Evolutionary conservation across 2,888 invertebrate species (phyloP).

Genomic region (Tipula lateralis): DNA sequence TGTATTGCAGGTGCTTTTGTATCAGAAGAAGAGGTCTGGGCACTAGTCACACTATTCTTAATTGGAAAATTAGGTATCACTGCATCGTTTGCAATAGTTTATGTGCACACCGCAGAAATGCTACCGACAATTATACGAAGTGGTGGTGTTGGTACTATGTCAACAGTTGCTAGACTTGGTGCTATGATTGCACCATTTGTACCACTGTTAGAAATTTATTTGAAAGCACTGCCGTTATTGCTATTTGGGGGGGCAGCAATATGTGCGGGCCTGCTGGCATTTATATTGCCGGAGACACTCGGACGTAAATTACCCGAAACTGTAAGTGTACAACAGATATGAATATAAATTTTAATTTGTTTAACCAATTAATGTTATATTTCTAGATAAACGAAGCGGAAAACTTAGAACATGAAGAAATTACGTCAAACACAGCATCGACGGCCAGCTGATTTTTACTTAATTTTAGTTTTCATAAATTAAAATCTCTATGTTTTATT

Average conservation of each 20-base stretch:
- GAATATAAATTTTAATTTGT: neutral
- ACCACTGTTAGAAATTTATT: slow-evolving; percentile 53
- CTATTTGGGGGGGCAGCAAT: slow-evolving; percentile 54
- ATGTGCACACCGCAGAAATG: slow-evolving; percentile 54
- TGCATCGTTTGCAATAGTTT: slow-evolving; percentile 58
- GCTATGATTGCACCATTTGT: slow-evolving; percentile 60
- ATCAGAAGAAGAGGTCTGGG: slow-evolving; percentile 53
- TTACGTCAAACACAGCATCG: neutral
- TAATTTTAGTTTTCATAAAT: neutral
- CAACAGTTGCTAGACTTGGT: slow-evolving; percentile 57
- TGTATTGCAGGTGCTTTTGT: slow-evolving; percentile 55
- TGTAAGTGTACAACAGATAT: slow-evolving; percentile 40
- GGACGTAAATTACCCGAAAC: slow-evolving; percentile 59
- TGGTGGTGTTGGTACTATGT: slow-evolving; percentile 57
- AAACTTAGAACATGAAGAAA: neutral
- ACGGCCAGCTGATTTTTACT: neutral
- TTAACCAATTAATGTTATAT: neutral
- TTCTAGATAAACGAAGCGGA: slow-evolving; percentile 37
- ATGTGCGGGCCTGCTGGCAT: slow-evolving; percentile 51
- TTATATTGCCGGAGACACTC: slow-evolving; percentile 61
- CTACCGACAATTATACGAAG: slow-evolving; percentile 52
- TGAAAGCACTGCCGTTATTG: slow-evolving; percentile 52
- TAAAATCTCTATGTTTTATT: slow-evolving; percentile 5
- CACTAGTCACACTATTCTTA: slow-evolving; percentile 54
- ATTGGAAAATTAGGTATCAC: slow-evolving; percentile 61